phyloP scores from a whole-genome alignment of 2,888 invertebrate species.

The Eurytoma californica region DNA sequence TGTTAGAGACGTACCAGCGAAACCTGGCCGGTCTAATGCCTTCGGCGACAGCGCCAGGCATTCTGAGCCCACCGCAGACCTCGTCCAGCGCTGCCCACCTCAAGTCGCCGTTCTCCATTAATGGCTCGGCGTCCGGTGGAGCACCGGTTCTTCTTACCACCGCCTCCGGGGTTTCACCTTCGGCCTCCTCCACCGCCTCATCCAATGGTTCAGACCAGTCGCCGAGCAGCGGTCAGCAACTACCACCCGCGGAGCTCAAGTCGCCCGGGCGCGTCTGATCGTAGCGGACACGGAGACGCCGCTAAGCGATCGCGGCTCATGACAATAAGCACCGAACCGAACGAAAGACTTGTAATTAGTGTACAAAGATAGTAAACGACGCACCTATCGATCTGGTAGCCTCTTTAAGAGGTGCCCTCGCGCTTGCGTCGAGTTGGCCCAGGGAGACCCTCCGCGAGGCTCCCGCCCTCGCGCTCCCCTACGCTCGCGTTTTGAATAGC shows the following conservation, averaged over 20 bases:
- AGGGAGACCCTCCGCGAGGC: conserved; percentile 32
- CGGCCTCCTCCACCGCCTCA: conserved; percentile 78
- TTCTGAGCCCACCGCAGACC: conserved; percentile 75
- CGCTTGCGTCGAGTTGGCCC: conserved; percentile 33
- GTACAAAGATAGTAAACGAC: conserved; percentile 66
- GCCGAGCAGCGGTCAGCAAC: conserved; percentile 66
- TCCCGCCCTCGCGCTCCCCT: neutral
- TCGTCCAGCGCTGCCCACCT: conserved; percentile 65
- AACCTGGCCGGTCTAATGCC: conserved; percentile 76
- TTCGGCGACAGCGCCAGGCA: conserved; percentile 67
- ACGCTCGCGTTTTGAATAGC: conserved; percentile 4
- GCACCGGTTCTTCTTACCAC: conserved; percentile 78
- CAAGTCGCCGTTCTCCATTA: conserved; percentile 67
- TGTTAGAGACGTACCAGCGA: conserved; percentile 86
- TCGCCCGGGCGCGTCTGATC: conserved; percentile 73
- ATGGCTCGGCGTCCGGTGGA: conserved; percentile 72
- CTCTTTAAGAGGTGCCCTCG: neutral
- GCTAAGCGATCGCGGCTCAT: conserved; percentile 58
- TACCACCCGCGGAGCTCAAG: conserved; percentile 71
- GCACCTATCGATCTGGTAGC: neutral
- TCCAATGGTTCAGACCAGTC: conserved; percentile 75
- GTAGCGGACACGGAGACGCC: neutral
- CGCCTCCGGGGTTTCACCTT: conserved; percentile 77
- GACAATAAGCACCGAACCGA: conserved; percentile 66
- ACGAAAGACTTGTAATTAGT: conserved; percentile 72